These are phyloP conservation scores for Hydractinia symbiolongicarpus DNA, from an alignment of 30 jellyfish, hydroid and myxozoan species.

Conservation along the genomic window DNA sequence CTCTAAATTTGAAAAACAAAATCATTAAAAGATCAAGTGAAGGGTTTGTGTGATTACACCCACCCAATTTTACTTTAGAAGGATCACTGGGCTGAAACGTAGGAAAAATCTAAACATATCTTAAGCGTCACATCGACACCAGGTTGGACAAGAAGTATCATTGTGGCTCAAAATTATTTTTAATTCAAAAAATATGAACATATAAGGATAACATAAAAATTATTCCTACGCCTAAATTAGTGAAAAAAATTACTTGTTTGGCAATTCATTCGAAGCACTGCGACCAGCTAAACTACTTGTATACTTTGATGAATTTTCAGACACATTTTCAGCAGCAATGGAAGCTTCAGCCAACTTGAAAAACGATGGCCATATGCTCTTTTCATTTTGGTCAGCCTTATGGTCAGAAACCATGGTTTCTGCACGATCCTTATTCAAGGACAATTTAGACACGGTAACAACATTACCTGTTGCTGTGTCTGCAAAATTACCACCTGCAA, in stretches of 20 bases:
- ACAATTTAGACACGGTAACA: constrained; percentile 30
- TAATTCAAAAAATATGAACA: too few species aligned
- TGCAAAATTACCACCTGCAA: constrained; percentile 25
- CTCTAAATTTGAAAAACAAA: background rate
- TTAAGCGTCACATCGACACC: too few species aligned
- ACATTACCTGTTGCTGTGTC: constrained; percentile 24
- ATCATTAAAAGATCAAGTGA: background rate
- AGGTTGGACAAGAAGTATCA: too few species aligned
- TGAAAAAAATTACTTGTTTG: background rate
- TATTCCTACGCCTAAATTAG: too few species aligned
- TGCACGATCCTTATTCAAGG: constrained; percentile 22
- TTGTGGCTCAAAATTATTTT: too few species aligned
- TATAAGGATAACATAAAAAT: too few species aligned
- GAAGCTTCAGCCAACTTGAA: constrained; percentile 16
- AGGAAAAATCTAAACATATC: too few species aligned
- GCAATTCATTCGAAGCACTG: constrained; percentile 12
- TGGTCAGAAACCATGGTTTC: background rate
- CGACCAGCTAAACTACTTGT: constrained; percentile 40
- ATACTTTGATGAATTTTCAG: constrained; percentile 49
- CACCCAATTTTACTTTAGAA: too few species aligned
- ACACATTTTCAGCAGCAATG: constrained; percentile 31
- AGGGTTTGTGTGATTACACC: too few species aligned
- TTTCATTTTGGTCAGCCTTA: constrained; percentile 11
- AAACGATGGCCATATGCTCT: constrained; percentile 34
- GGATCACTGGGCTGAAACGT: too few species aligned